These are phyloP conservation scores for Lacanobia wlatinum DNA, from an alignment of 2,888 invertebrate genomes.

Conservation along the genomic window DNA sequence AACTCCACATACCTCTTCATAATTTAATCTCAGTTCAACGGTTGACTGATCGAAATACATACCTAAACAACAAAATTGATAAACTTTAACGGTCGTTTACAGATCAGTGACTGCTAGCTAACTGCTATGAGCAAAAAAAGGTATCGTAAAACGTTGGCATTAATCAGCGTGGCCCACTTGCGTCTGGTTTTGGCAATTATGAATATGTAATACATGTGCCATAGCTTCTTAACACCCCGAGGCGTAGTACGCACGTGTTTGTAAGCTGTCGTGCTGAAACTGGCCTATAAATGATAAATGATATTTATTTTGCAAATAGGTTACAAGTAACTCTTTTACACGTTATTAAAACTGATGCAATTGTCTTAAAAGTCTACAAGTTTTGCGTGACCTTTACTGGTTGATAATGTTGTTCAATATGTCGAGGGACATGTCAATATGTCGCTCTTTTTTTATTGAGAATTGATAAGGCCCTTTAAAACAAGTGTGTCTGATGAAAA, in stretches of 20 bases:
- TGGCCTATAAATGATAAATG: no score
- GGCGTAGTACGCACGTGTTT: slow-evolving; percentile 49
- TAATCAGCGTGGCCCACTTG: slow-evolving; percentile 78
- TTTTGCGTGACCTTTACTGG: slow-evolving; percentile 27
- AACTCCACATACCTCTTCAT: neutral
- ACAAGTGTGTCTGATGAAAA: neutral
- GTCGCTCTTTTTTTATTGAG: no score
- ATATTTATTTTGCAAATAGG: no score
- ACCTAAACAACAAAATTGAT: slow-evolving; percentile 49
- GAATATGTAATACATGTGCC: slow-evolving; percentile 64
- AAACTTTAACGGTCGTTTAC: slow-evolving; percentile 64
- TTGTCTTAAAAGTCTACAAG: slow-evolving; percentile 9
- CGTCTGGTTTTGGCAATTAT: slow-evolving; percentile 83
- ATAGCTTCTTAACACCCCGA: slow-evolving; percentile 57
- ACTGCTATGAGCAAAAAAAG: slow-evolving; percentile 72
- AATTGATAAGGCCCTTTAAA: neutral
- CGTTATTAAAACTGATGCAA: slow-evolving; percentile 32
- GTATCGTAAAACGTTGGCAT: slow-evolving; percentile 72
- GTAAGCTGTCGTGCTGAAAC: slow-evolving; percentile 25
- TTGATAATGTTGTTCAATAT: neutral
- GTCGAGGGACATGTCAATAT: neutral
- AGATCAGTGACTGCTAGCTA: slow-evolving; percentile 73
- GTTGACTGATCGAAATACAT: slow-evolving; percentile 31
- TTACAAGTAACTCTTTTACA: no score
- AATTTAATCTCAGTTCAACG: slow-evolving; percentile 35